Percentiles rank a stretch among this genome's conserved stretches.
These are phyloP conservation scores for Lutjanus argentimaculatus DNA, from an alignment of 2,797 vertebrate species.

Conservation along the genomic window DNA sequence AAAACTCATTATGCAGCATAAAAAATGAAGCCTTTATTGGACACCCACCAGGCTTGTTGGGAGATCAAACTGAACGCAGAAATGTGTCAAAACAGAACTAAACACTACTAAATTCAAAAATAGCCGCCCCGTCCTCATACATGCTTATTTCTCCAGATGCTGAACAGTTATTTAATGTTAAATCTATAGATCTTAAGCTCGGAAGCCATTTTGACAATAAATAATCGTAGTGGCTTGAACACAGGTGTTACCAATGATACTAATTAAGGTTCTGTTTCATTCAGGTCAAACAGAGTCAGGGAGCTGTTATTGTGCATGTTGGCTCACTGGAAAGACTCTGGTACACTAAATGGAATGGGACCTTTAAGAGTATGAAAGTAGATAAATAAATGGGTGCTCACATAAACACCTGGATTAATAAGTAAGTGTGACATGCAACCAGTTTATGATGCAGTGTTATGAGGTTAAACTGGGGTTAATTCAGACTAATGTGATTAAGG, in stretches of 20 bases:
- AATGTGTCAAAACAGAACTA: conserved; percentile 3
- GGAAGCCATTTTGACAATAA: too few species aligned
- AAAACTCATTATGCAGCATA: not conserved
- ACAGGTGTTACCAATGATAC: too few species aligned
- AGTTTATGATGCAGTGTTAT: conserved; percentile 3
- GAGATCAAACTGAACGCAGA: conserved; percentile 1
- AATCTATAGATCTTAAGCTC: too few species aligned
- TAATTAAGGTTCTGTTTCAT: too few species aligned
- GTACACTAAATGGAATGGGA: too few species aligned
- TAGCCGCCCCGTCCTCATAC: not conserved
- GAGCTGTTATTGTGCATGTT: too few species aligned
- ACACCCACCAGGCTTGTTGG: not conserved
- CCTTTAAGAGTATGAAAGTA: not conserved
- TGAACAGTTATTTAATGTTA: not conserved
- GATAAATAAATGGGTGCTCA: not conserved
- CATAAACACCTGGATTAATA: conserved; percentile 27
- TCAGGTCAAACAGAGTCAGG: too few species aligned
- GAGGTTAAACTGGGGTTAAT: conserved; percentile 52
- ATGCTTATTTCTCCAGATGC: not conserved
- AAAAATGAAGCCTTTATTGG: not conserved
- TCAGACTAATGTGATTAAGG: conserved; percentile 39
- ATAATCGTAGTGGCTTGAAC: too few species aligned
- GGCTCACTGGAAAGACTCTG: too few species aligned
- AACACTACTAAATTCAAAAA: not conserved
- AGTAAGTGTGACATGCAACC: conserved; percentile 28